phyloP scores from a whole-genome alignment of 2,797 vertebrate genomes.

The Poecile montanus region DNA sequence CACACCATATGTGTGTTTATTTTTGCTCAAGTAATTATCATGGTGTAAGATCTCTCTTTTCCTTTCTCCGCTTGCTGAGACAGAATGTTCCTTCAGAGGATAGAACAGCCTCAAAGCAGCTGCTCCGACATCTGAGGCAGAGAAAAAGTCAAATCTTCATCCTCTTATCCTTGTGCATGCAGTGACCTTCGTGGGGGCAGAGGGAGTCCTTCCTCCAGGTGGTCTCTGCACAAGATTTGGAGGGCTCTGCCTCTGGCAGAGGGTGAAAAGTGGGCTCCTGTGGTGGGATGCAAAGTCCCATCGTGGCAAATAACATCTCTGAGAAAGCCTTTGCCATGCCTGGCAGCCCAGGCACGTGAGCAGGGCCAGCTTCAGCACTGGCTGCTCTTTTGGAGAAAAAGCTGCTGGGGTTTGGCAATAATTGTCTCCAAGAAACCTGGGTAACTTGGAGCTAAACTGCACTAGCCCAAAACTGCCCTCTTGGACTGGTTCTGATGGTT shows the following conservation, averaged over 20 bases:
- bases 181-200: neutral
- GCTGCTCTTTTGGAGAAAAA: neutral
- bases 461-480: neutral
- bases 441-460: neutral
- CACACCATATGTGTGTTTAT: constrained; percentile 49
- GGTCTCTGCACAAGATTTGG: neutral
- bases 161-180: neutral
- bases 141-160: constrained; percentile 23
- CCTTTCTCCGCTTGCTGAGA: constrained; percentile 33
- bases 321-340: neutral
- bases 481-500: neutral
- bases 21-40: constrained; percentile 55
- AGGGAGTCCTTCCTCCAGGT: neutral
- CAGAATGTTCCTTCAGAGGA: constrained; percentile 53
- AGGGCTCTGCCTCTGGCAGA: neutral
- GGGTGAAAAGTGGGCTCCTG: neutral
- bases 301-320: neutral
- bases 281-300: neutral
- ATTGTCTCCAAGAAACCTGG: neutral
- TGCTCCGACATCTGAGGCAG: constrained; percentile 17
- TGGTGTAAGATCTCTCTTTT: constrained; percentile 21
- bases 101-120: constrained; percentile 46
- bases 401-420: neutral
- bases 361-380: neutral
- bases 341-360: neutral